A percentile compares a stretch with the other conserved stretches of the same genome.
Evolutionary conservation across 2,113 vertebrate genomes (phyloP).

Genomic region (Trematocara macrostoma): DNA sequence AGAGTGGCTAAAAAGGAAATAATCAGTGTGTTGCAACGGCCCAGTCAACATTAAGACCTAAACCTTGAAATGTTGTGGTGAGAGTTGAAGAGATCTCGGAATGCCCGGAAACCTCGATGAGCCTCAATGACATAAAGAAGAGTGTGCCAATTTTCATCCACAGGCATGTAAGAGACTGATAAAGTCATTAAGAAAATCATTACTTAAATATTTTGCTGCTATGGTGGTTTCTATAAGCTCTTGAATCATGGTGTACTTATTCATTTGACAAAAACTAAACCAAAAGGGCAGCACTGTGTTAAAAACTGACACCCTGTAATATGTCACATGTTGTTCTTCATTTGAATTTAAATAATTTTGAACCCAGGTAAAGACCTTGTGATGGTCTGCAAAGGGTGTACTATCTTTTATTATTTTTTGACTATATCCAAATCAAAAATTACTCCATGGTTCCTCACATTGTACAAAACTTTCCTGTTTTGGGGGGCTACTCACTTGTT

Average conservation of each 20-base stretch:
- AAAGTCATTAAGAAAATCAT: not conserved
- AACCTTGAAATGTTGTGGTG: not conserved
- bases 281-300: not conserved
- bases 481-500: not conserved
- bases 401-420: not conserved
- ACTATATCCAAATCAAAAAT: not conserved
- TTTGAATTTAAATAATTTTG: not conserved
- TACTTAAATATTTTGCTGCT: not conserved
- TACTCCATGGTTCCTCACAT: not conserved
- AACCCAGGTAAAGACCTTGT: not conserved
- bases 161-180: not conserved
- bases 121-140: not conserved
- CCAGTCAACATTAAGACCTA: not conserved
- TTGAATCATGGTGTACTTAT: not conserved
- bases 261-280: no score
- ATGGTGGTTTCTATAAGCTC: not conserved
- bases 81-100: not conserved
- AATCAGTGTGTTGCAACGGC: not conserved
- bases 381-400: not conserved
- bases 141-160: not conserved
- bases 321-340: not conserved
- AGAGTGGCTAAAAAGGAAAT: not conserved
- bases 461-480: not conserved
- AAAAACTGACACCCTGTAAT: not conserved
- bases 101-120: not conserved